Percentiles rank a stretch among this genome's conserved stretches.
phyloP scores from a whole-genome alignment of 2,888 invertebrate genomes.

The Lepidonotus clava region DNA sequence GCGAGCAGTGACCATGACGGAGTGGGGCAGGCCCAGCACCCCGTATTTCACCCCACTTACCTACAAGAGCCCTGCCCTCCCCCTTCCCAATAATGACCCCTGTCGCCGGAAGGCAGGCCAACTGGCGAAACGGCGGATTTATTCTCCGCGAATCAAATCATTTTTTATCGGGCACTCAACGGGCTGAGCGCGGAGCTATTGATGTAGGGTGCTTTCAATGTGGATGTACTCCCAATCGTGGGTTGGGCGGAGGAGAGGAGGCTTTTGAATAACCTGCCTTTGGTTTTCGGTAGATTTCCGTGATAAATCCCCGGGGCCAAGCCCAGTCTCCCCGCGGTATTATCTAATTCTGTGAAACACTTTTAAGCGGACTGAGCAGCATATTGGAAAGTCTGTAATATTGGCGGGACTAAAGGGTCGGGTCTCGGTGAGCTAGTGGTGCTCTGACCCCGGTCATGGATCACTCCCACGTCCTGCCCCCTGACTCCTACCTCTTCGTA shows the following conservation, averaged over 20 bases:
- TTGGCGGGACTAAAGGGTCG: constrained; percentile 35
- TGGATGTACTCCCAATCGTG: background rate
- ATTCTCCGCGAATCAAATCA: background rate
- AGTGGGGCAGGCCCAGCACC: no score
- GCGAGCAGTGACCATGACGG: no score
- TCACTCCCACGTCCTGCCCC: no score
- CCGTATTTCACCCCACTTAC: constrained; percentile 15
- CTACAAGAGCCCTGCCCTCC: no score
- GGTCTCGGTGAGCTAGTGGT: background rate
- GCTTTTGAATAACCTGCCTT: background rate
- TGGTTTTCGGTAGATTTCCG: background rate
- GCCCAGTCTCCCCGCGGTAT: background rate
- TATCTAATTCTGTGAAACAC: constrained; percentile 52
- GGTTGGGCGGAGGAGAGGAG: background rate
- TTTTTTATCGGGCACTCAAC: background rate
- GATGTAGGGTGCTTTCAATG: background rate
- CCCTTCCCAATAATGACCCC: background rate
- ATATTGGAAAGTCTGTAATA: constrained; percentile 40
- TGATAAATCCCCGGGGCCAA: constrained; percentile 11
- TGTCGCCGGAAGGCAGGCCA: background rate
- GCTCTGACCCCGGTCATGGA: constrained; percentile 15
- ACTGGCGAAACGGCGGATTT: background rate
- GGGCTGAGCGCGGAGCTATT: background rate
- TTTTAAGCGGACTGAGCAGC: background rate
- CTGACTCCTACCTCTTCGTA: no score